Base-by-base conservation (phyloP, 1,140 invertebrate genomes). In the Paralvinella palmiformis region DNA sequence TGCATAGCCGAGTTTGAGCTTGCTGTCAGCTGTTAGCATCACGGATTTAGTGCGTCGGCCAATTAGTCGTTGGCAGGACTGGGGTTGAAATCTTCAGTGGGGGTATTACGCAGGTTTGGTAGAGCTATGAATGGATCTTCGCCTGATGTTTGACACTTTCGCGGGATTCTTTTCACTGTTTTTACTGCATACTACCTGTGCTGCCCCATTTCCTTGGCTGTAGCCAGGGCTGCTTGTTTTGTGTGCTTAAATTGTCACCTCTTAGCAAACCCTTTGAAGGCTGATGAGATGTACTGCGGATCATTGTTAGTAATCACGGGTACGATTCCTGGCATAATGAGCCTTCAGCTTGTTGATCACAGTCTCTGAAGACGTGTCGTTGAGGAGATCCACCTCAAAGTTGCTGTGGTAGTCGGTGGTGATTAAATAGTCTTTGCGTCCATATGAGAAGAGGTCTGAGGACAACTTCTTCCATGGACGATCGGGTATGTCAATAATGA, bases 371-470 rank as follows among this genome's bases (percentile, higher is more conserved):
- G n/a, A n/a, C n/a, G n/a, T n/a, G n/a, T n/a, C n/a, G n/a, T n/a
- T n/a, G n/a, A n/a, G n/a, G n/a, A n/a, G n/a, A 31, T 33, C 50
- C 1, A 63, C 36, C 44, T 57, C 62, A 29, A 31, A 57, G 33
- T 63, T 63, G 48, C 10, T 33, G n/a, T 55, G 32, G 36, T 57
- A 57, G 50, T 63, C 62, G 13, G 57, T 33, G 3, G 29, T 35
- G 15, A 63, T 56, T 17, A 63, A 10, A 58, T 58, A 56, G 50
- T 63, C 62, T 5, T n/a, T 10, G 10, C 33, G 5, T 29, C 57
- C 27, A 24, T 15, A 37, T 17, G 50, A 33, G 50, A 63, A 63
- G 3, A 63, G 22, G 52, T 63, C 62, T 4, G 29, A 7, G 32
- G 29, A 17, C 1, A 63, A 24, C 33, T 37, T 57, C 33, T 55